Evolutionary conservation across 2,888 invertebrate species (phyloP).

Genomic region (Alloscopus bannaensis): DNA sequence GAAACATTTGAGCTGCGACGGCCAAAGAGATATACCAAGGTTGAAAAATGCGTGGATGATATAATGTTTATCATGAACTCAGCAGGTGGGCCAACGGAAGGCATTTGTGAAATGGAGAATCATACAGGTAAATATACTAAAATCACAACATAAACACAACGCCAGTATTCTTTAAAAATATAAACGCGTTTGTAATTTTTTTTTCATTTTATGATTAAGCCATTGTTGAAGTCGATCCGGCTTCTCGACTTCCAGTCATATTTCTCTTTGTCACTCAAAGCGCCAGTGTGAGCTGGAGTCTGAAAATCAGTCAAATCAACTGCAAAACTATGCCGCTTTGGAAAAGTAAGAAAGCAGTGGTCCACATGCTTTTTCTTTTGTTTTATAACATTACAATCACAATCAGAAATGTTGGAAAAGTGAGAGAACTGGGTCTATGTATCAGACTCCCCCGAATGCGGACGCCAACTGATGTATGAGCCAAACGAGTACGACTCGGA

Average conservation of each 20-base stretch:
- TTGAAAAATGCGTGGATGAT: conserved; percentile 68
- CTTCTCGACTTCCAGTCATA: conserved; percentile 61
- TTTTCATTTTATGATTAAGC: conserved; percentile 50
- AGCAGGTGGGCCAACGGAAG: conserved; percentile 65
- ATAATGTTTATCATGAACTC: conserved; percentile 68
- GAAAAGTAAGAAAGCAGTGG: conserved; percentile 72
- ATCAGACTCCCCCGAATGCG: conserved; percentile 64
- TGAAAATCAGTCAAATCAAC: conserved; percentile 66
- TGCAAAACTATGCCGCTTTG: conserved; percentile 64
- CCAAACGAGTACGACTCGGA: conserved; percentile 56
- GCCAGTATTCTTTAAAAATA: neutral
- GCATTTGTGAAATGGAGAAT: conserved; percentile 70
- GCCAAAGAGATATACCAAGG: conserved; percentile 69
- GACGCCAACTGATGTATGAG: conserved; percentile 70
- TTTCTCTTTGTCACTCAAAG: conserved; percentile 68
- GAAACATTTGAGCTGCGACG: conserved; percentile 74
- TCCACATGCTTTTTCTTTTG: too few relatives aligned
- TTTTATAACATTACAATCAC: too few relatives aligned
- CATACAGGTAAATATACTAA: conserved; percentile 63
- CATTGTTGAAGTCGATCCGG: conserved; percentile 62
- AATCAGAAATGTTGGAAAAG: too few relatives aligned
- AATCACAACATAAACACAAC: neutral
- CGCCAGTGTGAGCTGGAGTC: conserved; percentile 57
- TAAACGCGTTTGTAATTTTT: neutral
- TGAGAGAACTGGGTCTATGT: too few relatives aligned